Percentiles rank a stretch among this genome's conserved stretches.
Evolutionary conservation across 2,113 vertebrate genomes (phyloP).

Genomic region (Chauna torquata): DNA sequence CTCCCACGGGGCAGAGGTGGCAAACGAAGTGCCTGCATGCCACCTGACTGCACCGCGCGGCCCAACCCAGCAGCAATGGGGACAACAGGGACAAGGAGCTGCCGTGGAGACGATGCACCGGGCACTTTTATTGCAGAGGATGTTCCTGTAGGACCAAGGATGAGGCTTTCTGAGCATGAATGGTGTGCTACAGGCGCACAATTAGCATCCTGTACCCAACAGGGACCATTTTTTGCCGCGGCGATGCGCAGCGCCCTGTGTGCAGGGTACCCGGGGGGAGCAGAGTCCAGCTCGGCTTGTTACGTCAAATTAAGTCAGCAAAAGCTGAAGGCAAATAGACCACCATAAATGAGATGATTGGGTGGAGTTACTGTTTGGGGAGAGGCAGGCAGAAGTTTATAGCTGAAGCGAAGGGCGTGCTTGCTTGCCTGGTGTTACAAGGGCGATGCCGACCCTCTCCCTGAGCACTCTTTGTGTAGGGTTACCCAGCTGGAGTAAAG

Average conservation of each 20-base stretch:
- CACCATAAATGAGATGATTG: neutral
- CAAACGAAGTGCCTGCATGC: neutral
- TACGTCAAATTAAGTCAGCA: neutral
- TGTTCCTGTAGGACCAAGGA: neutral
- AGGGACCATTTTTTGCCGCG: accelerated
- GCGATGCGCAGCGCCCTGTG: neutral
- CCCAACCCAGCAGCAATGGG: neutral
- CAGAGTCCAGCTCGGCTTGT: neutral
- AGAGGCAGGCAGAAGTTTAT: neutral
- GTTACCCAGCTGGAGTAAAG: neutral
- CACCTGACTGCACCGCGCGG: neutral
- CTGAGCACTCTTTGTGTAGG: accelerated
- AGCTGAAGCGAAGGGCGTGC: accelerated
- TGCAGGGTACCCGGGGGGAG: accelerated
- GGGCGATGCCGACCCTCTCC: neutral
- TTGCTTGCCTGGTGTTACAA: neutral
- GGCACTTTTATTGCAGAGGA: neutral
- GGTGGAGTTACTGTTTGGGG: accelerated
- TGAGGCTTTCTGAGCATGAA: accelerated
- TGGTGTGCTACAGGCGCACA: accelerated
- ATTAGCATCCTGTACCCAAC: neutral
- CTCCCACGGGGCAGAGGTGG: neutral
- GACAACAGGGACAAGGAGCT: neutral
- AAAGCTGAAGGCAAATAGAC: neutral
- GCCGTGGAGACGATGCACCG: neutral